Percentiles rank a stretch among this genome's conserved stretches.
Conservation (phyloP, 2,888 invertebrate genomes). For the Himalopsyche tibetana region DNA sequence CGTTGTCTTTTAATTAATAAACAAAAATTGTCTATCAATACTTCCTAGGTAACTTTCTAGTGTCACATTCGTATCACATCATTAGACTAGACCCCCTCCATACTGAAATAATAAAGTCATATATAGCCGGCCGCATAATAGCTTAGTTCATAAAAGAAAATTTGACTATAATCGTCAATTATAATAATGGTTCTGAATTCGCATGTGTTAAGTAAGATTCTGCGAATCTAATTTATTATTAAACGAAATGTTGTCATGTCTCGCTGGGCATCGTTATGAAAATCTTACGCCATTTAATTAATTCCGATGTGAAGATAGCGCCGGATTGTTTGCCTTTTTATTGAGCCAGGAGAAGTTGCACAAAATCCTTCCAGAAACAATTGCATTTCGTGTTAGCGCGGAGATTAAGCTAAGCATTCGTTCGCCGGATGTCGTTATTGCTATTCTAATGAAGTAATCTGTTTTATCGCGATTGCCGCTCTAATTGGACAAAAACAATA, state of each 20-base stretch:
- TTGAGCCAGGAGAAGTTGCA: slow-evolving; percentile 11
- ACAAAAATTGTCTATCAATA: no score
- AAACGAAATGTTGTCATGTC: slow-evolving; percentile 9
- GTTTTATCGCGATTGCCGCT: background rate
- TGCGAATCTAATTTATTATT: background rate
- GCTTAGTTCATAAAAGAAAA: no score
- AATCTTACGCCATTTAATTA: background rate
- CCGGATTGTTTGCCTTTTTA: slow-evolving; percentile 13
- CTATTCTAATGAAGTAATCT: slow-evolving; percentile 25
- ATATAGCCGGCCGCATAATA: no score
- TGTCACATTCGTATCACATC: no score
- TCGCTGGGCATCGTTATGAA: slow-evolving; percentile 26
- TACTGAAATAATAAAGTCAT: no score
- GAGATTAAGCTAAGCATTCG: slow-evolving; percentile 14
- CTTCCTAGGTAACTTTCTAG: no score
- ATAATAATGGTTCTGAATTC: no score
- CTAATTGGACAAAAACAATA: slow-evolving; percentile 8
- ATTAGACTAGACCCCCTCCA: no score
- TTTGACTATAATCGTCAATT: no score
- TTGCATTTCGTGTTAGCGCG: slow-evolving; percentile 2
- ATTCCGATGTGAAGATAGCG: slow-evolving; percentile 26
- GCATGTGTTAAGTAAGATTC: no score
- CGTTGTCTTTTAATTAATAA: no score
- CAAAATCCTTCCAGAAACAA: slow-evolving; percentile 25
- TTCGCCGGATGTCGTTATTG: background rate